Conservation (phyloP, 2,888 invertebrate species). For the Anthrax anthrax region DNA sequence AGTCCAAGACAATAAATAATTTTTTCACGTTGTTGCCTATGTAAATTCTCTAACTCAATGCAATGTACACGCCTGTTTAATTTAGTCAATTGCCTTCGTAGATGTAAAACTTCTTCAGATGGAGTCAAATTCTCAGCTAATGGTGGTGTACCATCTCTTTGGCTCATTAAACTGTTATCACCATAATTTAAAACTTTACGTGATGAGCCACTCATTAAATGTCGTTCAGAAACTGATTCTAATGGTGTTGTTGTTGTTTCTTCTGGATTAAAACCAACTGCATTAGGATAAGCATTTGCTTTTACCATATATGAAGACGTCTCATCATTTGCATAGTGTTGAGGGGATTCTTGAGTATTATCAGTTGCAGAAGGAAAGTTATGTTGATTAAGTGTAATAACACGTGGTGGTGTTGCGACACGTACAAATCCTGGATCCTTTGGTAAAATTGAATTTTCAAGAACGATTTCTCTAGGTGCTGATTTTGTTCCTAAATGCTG, state of each 20-base stretch:
- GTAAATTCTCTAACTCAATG: constrained; percentile 72
- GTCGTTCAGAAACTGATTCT: constrained; percentile 29
- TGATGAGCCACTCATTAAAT: background rate
- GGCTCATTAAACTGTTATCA: constrained; percentile 23
- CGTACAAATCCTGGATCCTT: constrained; percentile 59
- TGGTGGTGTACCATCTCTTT: constrained; percentile 54
- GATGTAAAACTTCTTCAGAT: constrained; percentile 65
- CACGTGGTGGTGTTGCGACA: constrained; percentile 78
- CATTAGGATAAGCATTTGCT: constrained; percentile 19
- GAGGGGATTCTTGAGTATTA: constrained; percentile 17
- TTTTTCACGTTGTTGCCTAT: constrained; percentile 74
- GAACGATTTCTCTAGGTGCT: constrained; percentile 70
- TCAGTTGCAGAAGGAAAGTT: constrained; percentile 60
- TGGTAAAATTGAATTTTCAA: constrained; percentile 67
- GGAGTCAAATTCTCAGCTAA: constrained; percentile 52
- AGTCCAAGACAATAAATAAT: constrained; percentile 70
- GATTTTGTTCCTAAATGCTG: constrained; percentile 55
- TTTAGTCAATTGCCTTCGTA: constrained; percentile 74
- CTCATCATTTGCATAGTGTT: constrained; percentile 13
- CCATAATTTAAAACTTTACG: constrained; percentile 7
- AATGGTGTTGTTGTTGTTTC: constrained; percentile 23
- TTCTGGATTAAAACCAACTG: constrained; percentile 25
- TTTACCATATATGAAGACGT: constrained; percentile 25
- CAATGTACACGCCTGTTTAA: constrained; percentile 74
- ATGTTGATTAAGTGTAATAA: constrained; percentile 73